These are phyloP conservation scores for Furcula furcula DNA, from an alignment of 2,888 invertebrate genomes.

Conservation along the genomic window DNA sequence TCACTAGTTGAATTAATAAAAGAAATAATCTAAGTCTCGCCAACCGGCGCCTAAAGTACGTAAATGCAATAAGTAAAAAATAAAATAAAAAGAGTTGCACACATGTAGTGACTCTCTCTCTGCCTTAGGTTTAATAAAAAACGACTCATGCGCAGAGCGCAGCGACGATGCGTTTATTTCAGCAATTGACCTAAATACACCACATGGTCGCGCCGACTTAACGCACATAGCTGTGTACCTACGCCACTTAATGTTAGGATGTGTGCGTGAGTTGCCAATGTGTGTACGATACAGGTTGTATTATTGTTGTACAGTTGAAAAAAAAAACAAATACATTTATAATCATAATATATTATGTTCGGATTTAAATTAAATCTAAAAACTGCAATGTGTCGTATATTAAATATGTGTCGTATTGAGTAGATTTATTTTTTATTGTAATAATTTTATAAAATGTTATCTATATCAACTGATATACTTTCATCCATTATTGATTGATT, in stretches of 20 bases:
- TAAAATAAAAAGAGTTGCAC: constrained; percentile 23
- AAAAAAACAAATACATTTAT: constrained; percentile 22
- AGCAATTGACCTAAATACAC: constrained; percentile 74
- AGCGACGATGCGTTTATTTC: constrained; percentile 61
- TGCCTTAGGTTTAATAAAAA: constrained; percentile 35
- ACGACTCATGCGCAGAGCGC: constrained; percentile 35
- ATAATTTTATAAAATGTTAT: too few species aligned
- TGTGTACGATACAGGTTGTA: constrained; percentile 45
- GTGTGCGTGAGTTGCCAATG: constrained; percentile 40
- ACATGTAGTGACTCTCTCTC: constrained; percentile 37
- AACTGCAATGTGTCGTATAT: too few species aligned
- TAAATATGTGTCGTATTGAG: too few species aligned
- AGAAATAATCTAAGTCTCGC: constrained; percentile 30
- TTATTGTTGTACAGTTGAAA: constrained; percentile 37
- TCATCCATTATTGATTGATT: too few species aligned
- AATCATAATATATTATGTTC: background rate
- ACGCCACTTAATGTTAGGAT: constrained; percentile 20
- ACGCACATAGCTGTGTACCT: constrained; percentile 37
- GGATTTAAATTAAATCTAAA: too few species aligned
- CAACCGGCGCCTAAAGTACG: constrained; percentile 43
- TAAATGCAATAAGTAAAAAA: constrained; percentile 38
- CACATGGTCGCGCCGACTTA: constrained; percentile 63
- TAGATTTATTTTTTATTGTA: too few species aligned
- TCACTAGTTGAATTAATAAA: constrained; percentile 23
- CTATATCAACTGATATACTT: too few species aligned